Evolutionary conservation across 2,797 vertebrate genomes (phyloP), one percentile per base, ranked within the genome.

Genomic region (Muscicapa striata): DNA sequence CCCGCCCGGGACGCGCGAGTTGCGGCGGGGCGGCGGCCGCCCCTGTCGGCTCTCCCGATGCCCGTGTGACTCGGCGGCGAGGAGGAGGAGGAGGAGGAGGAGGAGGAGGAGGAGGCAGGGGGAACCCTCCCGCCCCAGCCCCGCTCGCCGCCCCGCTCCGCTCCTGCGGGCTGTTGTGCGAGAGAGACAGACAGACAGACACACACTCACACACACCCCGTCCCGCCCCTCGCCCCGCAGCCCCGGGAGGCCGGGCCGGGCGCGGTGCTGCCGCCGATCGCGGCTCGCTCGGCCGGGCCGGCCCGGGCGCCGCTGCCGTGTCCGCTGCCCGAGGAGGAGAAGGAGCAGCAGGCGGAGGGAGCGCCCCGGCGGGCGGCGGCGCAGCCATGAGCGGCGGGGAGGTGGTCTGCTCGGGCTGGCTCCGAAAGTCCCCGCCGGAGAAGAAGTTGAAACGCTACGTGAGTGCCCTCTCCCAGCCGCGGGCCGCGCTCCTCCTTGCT

Each of bases 371-470:
- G 83, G 75, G 84, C 82, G 70, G 59, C 91, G 86, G 96, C 85
- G 75, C 97, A 97, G 92, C 96, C 95, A 99, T 99, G 98, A 99
- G 99, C 90, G 99, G 99, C 96, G 99, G 99, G 93, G 99, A 99
- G 94, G 99, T 99, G 98, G 98, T 99, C 96, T 99, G 98, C 89
- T 98, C 98, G 48, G 99, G 99, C 88, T 99, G 99, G 99, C 98
- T 99, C 70, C 98, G 99, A 98, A 99, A 99, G 98, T 99, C 99
- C 83, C 99, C 99, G 97, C 99, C 99, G 95, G 99, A 99, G 98
- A 99, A 99, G 97, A 99, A 99, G 99, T 98, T 99, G 98, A 99
- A 99, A 97, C 99, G 99, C 98, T 99, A 99, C 98, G 99, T 99
- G 99, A 99, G 99, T 99, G 97, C 94, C 89, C 92, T 23, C 19